Evolutionary conservation across 2,113 vertebrate species (phyloP).

Genomic region (Tauraco erythrolophus): DNA sequence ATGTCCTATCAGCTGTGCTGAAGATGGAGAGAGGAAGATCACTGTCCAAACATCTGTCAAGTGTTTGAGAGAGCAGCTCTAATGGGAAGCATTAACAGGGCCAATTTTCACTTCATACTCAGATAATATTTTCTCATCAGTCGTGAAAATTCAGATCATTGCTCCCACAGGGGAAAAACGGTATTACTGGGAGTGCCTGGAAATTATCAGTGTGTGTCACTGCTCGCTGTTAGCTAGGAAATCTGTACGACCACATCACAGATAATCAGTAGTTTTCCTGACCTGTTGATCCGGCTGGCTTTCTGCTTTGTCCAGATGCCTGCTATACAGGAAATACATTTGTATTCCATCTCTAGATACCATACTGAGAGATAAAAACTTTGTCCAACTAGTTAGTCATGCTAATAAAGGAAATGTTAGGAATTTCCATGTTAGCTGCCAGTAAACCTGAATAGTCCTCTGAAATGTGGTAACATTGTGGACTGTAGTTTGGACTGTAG

Average conservation of each 20-base stretch:
- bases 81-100: background rate
- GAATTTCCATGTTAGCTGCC: background rate
- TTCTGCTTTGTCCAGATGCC: background rate
- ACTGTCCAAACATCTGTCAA: background rate
- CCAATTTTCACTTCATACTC: background rate
- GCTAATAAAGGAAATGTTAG: background rate
- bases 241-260: background rate
- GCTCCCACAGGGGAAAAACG: background rate
- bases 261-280: conserved; percentile 6
- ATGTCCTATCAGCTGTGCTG: background rate
- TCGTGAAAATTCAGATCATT: background rate
- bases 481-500: background rate
- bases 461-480: background rate
- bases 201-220: background rate
- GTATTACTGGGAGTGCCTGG: background rate
- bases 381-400: background rate
- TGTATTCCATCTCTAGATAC: background rate
- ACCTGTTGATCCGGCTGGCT: background rate
- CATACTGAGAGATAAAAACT: background rate
- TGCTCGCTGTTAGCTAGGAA: conserved; percentile 1
- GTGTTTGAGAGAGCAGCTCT: background rate
- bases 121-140: background rate
- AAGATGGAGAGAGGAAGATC: background rate
- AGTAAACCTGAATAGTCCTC: background rate
- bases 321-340: background rate